Evolutionary conservation across 2,797 vertebrate species (phyloP).

Genomic region (Pelobates cultripes): DNA sequence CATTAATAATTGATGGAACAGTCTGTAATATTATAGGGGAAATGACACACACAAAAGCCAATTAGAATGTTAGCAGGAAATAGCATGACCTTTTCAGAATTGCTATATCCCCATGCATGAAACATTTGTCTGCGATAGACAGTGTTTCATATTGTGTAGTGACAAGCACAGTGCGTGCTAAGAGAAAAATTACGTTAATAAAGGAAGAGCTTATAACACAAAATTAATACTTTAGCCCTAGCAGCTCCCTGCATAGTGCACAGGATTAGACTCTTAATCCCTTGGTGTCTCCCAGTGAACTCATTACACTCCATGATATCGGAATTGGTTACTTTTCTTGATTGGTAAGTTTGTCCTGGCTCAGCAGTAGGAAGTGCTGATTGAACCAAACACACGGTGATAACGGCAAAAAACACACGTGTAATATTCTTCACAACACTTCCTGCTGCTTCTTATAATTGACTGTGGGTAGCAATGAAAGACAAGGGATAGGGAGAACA

Average conservation of each 20-base stretch:
- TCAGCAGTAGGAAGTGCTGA: no score
- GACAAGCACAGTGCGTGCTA: neutral
- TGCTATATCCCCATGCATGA: neutral
- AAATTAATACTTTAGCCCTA: neutral
- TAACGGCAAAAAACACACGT: no score
- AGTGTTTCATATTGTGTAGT: neutral
- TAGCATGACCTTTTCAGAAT: constrained; percentile 10
- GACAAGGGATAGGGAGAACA: no score
- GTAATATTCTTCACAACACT: no score
- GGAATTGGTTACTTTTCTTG: no score
- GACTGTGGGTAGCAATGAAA: no score
- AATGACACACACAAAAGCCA: constrained; percentile 1
- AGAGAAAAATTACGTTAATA: neutral
- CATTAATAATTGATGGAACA: neutral
- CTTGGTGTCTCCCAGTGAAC: no score
- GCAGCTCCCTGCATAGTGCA: neutral
- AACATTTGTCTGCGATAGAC: neutral
- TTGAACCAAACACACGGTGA: no score
- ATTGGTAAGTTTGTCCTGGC: no score
- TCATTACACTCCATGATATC: no score
- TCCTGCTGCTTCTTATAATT: no score
- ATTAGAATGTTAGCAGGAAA: constrained; percentile 5
- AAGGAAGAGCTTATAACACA: neutral
- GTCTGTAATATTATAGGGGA: neutral
- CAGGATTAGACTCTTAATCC: no score